Conservation (phyloP, 2,888 invertebrate genomes). For the Amaurobius ferox region DNA sequence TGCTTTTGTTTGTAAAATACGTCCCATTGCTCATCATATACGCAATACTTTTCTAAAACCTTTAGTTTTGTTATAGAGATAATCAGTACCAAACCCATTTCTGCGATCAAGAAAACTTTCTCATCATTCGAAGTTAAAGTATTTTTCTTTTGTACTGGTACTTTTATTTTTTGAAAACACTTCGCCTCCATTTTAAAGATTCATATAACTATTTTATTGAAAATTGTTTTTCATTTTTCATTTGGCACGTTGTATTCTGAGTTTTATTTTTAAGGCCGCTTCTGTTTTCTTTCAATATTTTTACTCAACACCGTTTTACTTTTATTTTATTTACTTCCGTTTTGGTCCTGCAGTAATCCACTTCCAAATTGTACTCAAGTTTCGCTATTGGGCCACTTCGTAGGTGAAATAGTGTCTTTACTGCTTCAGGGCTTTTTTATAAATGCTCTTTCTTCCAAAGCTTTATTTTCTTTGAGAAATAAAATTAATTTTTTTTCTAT, state of each 20-base stretch:
- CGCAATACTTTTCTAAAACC: no score
- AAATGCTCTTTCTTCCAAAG: neutral
- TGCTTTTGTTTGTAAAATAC: no score
- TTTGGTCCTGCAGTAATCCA: slow-evolving; percentile 28
- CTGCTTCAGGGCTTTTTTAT: slow-evolving; percentile 20
- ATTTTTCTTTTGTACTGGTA: no score
- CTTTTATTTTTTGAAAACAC: neutral
- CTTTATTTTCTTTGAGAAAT: no score
- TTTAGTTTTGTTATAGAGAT: no score
- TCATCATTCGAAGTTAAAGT: no score
- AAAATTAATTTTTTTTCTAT: no score
- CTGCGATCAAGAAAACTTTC: no score
- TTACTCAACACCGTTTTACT: slow-evolving; percentile 22
- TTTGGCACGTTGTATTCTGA: neutral
- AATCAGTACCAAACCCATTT: no score
- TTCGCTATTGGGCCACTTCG: slow-evolving; percentile 38
- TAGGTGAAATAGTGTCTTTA: slow-evolving; percentile 42
- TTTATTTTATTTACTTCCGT: neutral
- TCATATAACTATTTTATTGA: neutral
- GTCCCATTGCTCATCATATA: no score
- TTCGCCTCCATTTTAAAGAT: neutral
- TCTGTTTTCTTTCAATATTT: slow-evolving; percentile 32
- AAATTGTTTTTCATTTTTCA: neutral
- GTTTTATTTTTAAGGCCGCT: neutral
- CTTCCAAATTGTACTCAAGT: slow-evolving; percentile 6